Conservation (phyloP, 1,140 invertebrate species). For the Leptestheria dahalacensis region DNA sequence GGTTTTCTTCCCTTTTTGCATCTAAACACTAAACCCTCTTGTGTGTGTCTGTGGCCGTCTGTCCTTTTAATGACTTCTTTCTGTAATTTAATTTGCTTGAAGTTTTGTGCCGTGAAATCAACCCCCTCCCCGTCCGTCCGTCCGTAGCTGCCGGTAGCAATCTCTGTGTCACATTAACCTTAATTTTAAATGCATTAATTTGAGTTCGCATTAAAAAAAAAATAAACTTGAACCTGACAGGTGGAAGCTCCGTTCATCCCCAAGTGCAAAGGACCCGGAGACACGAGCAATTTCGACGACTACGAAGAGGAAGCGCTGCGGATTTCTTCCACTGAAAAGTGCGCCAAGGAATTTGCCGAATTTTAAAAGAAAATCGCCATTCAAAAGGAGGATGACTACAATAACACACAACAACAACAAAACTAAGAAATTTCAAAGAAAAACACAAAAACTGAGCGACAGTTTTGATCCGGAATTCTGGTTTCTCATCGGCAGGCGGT, state of each 20-base stretch:
- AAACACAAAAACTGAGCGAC: too few species aligned
- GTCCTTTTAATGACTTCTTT: conserved; percentile 10
- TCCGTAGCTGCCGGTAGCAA: neutral
- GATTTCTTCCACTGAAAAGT: conserved; percentile 93
- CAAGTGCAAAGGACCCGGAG: conserved; percentile 87
- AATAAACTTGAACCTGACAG: too few species aligned
- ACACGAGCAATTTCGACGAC: conserved; percentile 96
- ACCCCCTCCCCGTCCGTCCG: neutral
- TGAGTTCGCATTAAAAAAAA: too few species aligned
- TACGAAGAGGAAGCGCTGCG: conserved; percentile 94
- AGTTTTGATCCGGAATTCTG: too few species aligned
- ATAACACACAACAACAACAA: too few species aligned
- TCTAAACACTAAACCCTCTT: neutral
- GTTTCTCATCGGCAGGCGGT: too few species aligned
- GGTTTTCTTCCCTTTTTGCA: conserved; percentile 7
- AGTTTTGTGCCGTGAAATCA: neutral
- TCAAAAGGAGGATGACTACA: too few species aligned
- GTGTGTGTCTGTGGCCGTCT: neutral
- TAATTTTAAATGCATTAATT: too few species aligned
- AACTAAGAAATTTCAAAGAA: too few species aligned
- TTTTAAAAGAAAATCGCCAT: conserved; percentile 60
- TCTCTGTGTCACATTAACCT: too few species aligned
- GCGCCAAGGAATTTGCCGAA: conserved; percentile 94
- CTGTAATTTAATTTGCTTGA: neutral
- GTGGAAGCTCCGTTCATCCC: conserved; percentile 93